Conservation (phyloP, 2,797 vertebrate genomes). For the Meriones psammophilus region DNA sequence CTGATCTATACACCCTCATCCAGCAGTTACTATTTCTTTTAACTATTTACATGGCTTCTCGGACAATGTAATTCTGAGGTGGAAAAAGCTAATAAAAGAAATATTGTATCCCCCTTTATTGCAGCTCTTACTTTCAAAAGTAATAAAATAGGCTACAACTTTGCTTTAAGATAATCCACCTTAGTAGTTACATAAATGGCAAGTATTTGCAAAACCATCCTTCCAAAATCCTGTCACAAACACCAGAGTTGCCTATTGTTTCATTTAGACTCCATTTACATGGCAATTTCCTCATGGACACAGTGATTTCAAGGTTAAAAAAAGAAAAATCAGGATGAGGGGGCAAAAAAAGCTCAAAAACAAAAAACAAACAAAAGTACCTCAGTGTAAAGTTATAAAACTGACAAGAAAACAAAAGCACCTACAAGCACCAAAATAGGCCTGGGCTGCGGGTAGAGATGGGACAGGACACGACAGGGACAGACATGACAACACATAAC, state of each 20-base stretch:
- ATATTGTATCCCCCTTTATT: not conserved
- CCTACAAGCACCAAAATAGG: not conserved
- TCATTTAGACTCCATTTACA: not conserved
- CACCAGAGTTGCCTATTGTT: not conserved
- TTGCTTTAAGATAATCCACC: not conserved
- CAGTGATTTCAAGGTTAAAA: slow-evolving; percentile 9
- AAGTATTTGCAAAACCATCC: not conserved
- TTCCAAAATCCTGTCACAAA: not conserved
- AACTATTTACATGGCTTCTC: slow-evolving; percentile 30
- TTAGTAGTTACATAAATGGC: not conserved
- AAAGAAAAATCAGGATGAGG: not conserved
- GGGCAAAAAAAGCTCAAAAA: not conserved
- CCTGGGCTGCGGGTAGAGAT: not conserved
- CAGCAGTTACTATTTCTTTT: slow-evolving; percentile 15
- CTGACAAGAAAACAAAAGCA: not conserved
- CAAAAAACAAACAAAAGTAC: not conserved
- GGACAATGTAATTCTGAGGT: slow-evolving; percentile 16
- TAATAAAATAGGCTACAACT: not conserved
- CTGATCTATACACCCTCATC: not conserved
- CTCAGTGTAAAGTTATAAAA: slow-evolving; percentile 4
- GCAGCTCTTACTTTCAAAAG: slow-evolving; percentile 44
- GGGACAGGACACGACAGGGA: not conserved
- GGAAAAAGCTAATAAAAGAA: slow-evolving; percentile 21
- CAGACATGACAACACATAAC: not conserved
- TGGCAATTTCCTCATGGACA: not conserved